phyloP scores from a whole-genome alignment of 2,797 vertebrate genomes.

The Platalea minor region DNA sequence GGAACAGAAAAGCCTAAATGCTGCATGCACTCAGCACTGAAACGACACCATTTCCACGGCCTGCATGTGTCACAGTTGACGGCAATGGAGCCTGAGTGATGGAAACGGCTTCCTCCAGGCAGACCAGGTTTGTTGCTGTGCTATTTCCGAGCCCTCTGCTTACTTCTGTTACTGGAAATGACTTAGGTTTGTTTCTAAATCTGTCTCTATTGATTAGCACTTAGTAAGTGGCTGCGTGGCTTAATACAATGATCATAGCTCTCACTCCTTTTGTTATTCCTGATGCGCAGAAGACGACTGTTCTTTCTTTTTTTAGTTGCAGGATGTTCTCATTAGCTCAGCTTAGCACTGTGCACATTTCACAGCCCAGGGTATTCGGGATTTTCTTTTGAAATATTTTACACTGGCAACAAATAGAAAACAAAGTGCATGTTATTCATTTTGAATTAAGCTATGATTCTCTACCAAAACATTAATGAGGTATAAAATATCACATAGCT shows the following conservation, averaged over 20 bases:
- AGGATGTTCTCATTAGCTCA: not conserved
- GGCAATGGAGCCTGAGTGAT: not conserved
- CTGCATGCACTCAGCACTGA: not conserved
- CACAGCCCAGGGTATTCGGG: not conserved
- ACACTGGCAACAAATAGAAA: not conserved
- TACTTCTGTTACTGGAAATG: slow-evolving; percentile 45
- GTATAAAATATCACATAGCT: not conserved
- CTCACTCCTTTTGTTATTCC: not conserved
- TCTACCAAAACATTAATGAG: not conserved
- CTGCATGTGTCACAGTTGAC: not conserved
- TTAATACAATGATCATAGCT: not conserved
- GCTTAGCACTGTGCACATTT: not conserved
- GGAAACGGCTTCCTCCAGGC: slow-evolving; percentile 20
- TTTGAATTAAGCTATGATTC: not conserved
- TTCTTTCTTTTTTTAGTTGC: slow-evolving; percentile 2
- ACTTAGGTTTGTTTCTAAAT: slow-evolving; percentile 23
- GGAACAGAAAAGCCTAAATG: not conserved
- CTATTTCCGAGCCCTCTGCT: not conserved
- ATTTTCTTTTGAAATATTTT: not conserved
- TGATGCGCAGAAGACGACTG: not conserved
- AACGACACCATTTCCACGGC: not conserved
- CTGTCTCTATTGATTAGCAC: slow-evolving; percentile 42
- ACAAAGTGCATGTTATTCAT: not conserved
- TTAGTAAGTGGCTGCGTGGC: slow-evolving; percentile 5
- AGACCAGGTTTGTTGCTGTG: slow-evolving; percentile 12